A percentile compares a stretch with the other conserved stretches of the same genome.
These are phyloP conservation scores for Chaenocephalus aceratus DNA, from an alignment of 2,113 vertebrate genomes.

Conservation along the genomic window DNA sequence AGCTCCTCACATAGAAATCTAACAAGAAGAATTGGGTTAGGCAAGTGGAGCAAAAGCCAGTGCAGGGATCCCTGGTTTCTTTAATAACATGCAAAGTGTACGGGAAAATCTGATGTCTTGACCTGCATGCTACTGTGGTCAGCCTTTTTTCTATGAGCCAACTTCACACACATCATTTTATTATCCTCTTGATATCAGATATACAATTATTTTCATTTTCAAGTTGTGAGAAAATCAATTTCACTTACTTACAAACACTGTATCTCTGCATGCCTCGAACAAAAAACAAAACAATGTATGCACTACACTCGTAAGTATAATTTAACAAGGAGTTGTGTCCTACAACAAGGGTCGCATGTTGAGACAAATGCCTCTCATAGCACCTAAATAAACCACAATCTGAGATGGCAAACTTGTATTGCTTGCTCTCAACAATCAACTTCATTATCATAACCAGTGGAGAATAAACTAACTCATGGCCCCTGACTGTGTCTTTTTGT, in stretches of 20 bases:
- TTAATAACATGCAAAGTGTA: slow-evolving; percentile 48
- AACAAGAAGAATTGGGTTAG: slow-evolving; percentile 68
- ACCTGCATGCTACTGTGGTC: slow-evolving; percentile 22
- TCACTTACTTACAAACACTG: neutral
- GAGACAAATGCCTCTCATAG: slow-evolving; percentile 17
- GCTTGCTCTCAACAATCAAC: slow-evolving; percentile 16
- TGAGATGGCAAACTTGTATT: neutral
- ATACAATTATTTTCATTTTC: neutral
- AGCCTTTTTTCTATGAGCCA: neutral
- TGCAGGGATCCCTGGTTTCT: slow-evolving; percentile 46
- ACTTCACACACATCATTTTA: neutral
- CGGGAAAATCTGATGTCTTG: slow-evolving; percentile 58
- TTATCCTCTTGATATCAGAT: slow-evolving; percentile 13
- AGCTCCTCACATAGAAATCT: slow-evolving; percentile 59
- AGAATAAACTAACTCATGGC: slow-evolving; percentile 5
- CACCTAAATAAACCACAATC: slow-evolving; percentile 11
- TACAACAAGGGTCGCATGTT: slow-evolving; percentile 9
- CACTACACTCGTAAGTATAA: slow-evolving; percentile 18
- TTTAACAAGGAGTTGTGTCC: neutral
- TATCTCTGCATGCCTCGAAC: neutral
- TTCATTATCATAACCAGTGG: slow-evolving; percentile 15
- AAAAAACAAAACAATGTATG: slow-evolving; percentile 17
- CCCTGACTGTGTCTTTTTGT: slow-evolving; percentile 5
- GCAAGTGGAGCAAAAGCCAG: slow-evolving; percentile 51
- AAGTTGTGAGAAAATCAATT: slow-evolving; percentile 3